Percentiles rank a stretch among this genome's conserved stretches.
Evolutionary conservation across 2,888 invertebrate species (phyloP).

Genomic region (Yponomeuta plumbellus): DNA sequence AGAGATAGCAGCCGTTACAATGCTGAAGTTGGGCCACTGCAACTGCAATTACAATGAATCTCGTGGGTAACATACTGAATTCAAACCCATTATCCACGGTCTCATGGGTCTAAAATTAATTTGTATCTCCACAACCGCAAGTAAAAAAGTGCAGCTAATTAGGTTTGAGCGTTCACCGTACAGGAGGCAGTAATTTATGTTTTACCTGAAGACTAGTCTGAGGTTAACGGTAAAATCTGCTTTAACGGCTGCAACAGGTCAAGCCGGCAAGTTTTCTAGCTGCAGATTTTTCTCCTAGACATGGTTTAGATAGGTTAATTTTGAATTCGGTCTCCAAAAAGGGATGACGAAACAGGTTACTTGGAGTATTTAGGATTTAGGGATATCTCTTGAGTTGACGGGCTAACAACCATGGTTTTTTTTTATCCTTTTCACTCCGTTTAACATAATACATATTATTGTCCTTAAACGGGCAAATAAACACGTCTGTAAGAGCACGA

Average conservation of each 20-base stretch:
- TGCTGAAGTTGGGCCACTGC: background rate
- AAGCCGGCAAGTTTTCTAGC: background rate
- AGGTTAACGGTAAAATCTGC: conserved; percentile 11
- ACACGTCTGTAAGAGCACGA: too few relatives aligned
- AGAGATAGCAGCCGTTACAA: background rate
- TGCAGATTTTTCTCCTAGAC: too few relatives aligned
- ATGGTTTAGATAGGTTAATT: too few relatives aligned
- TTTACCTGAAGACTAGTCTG: conserved; percentile 23
- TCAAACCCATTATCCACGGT: conserved; percentile 43
- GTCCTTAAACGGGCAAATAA: too few relatives aligned
- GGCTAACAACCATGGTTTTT: too few relatives aligned
- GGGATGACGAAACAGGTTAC: too few relatives aligned
- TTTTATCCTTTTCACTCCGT: too few relatives aligned
- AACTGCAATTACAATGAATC: background rate
- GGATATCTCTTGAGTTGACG: too few relatives aligned
- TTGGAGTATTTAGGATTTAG: too few relatives aligned
- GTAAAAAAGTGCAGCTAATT: conserved; percentile 49
- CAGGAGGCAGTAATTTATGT: conserved; percentile 31
- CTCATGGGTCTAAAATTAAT: conserved; percentile 46
- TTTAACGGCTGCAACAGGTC: conserved; percentile 6
- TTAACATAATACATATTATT: too few relatives aligned
- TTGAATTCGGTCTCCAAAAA: too few relatives aligned
- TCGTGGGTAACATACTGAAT: conserved; percentile 29
- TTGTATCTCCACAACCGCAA: conserved; percentile 39
- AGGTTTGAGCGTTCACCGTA: conserved; percentile 36